Evolutionary conservation across 1,140 invertebrate genomes (phyloP).

Genomic region (Drosophila mayri): DNA sequence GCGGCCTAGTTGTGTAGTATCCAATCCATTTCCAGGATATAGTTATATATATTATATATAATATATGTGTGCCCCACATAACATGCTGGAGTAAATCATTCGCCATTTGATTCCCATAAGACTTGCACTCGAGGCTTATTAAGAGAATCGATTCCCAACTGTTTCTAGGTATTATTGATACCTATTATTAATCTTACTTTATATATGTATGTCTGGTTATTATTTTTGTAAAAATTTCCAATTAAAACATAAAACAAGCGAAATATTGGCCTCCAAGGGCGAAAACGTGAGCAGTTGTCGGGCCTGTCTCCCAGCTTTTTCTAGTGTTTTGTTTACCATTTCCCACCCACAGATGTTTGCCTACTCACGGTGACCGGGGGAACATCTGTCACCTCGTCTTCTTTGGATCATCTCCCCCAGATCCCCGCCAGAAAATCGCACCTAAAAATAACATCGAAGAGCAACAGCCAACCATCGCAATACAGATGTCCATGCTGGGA

Average conservation of each 20-base stretch:
- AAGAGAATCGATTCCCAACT: background rate
- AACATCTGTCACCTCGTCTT: conserved; percentile 30
- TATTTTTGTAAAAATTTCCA: background rate
- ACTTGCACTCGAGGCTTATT: background rate
- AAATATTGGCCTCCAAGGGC: background rate
- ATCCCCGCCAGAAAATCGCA: background rate
- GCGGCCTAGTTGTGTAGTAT: conserved; percentile 18
- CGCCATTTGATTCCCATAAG: conserved; percentile 6
- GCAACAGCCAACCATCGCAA: conserved; percentile 2
- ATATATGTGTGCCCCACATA: conserved; percentile 10
- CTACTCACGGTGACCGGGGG: conserved; percentile 5
- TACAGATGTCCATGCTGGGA: conserved; percentile 6
- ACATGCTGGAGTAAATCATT: conserved; percentile 10
- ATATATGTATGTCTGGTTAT: background rate
- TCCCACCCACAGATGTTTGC: conserved; percentile 11
- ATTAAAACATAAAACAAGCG: background rate
- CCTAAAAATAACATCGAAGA: conserved; percentile 16
- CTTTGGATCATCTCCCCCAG: background rate
- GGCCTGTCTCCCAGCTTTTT: background rate
- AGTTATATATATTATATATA: conserved; percentile 10
- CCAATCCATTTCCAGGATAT: conserved; percentile 30
- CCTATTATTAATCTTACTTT: background rate
- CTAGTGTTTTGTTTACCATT: conserved; percentile 21
- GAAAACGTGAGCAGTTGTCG: conserved; percentile 1
- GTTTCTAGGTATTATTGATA: background rate